Percentiles rank a stretch among this genome's conserved stretches.
phyloP scores from a whole-genome alignment of 2,113 vertebrate species.

The Nettapus auritus region DNA sequence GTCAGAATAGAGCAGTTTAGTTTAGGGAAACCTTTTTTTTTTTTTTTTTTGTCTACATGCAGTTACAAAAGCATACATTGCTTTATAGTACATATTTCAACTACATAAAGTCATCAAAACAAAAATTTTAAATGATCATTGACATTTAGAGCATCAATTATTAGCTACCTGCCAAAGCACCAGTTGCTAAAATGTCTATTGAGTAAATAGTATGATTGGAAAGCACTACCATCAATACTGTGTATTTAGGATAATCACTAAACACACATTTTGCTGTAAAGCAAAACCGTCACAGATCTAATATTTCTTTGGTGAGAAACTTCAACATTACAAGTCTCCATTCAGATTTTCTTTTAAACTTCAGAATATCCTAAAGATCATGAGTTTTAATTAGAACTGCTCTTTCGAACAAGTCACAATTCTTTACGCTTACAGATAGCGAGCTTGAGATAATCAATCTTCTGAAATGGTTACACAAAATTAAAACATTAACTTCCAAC shows the following conservation, averaged over 20 bases:
- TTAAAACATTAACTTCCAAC: not conserved
- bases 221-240: not conserved
- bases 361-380: not conserved
- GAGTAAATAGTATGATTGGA: not conserved
- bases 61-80: not conserved
- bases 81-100: not conserved
- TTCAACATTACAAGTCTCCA: not conserved
- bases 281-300: not conserved
- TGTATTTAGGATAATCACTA: not conserved
- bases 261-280: not conserved
- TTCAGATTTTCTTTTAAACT: not conserved
- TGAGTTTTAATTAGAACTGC: not conserved
- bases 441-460: not conserved
- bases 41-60: not conserved
- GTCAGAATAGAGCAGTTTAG: not conserved
- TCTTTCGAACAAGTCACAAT: not conserved
- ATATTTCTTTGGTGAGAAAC: not conserved
- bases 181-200: not conserved
- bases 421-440: not conserved
- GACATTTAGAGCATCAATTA: not conserved
- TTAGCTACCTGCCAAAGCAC: not conserved
- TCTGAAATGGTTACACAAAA: not conserved
- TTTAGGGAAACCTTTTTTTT: not conserved
- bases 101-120: not conserved
- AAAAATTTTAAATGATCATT: not conserved